Evolutionary conservation across 2,113 vertebrate species (phyloP).

Genomic region (Seriola dumerili): DNA sequence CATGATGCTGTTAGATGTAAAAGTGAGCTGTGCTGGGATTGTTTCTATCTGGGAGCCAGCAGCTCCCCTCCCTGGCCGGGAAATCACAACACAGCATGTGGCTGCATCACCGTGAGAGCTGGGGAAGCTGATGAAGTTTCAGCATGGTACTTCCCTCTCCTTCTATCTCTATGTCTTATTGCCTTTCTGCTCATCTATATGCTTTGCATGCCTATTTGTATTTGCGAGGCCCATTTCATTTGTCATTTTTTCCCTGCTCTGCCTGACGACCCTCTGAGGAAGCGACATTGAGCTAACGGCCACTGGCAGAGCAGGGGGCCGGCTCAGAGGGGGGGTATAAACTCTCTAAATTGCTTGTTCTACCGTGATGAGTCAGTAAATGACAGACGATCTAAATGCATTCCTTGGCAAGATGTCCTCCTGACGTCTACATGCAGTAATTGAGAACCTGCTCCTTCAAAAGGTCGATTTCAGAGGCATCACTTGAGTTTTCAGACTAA

Average conservation of each 20-base stretch:
- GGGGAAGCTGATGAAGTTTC: not conserved
- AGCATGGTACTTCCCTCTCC: not conserved
- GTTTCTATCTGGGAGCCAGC: constrained; percentile 65
- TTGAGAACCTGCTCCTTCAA: not conserved
- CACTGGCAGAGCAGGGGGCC: not conserved
- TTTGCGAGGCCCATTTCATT: not conserved
- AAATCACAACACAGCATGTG: constrained; percentile 60
- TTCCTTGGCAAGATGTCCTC: constrained; percentile 15
- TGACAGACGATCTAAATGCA: constrained; percentile 31
- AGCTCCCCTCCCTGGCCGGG: constrained; percentile 76
- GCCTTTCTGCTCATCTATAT: constrained; percentile 9
- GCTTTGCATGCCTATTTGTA: not conserved
- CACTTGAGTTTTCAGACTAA: constrained; percentile 38
- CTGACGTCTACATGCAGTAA: constrained; percentile 2
- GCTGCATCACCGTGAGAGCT: not conserved
- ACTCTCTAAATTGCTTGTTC: constrained; percentile 18
- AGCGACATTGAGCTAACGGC: not conserved
- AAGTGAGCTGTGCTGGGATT: not conserved
- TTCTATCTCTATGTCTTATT: constrained; percentile 17
- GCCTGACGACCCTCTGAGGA: not conserved
- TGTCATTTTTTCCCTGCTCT: constrained; percentile 13
- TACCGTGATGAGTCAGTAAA: constrained; percentile 9
- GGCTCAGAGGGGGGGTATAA: not conserved
- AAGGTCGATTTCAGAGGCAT: constrained; percentile 13
- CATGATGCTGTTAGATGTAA: constrained; percentile 14